These are phyloP conservation scores for Xylota segnis DNA, from an alignment of 2,888 invertebrate species.

Conservation along the genomic window DNA sequence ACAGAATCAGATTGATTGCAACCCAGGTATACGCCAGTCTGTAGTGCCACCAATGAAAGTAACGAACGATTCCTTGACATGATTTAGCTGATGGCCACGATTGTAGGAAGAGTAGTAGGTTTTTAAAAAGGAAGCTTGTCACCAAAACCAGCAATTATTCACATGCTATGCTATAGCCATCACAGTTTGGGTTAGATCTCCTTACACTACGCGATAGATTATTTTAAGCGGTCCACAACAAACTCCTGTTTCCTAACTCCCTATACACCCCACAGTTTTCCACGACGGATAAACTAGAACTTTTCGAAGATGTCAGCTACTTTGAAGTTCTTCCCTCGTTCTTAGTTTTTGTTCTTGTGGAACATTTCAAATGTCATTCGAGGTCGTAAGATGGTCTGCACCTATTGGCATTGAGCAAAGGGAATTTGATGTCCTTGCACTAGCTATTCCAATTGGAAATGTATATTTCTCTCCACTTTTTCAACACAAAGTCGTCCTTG, in stretches of 20 bases:
- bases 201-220: no score
- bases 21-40: no score
- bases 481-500: neutral
- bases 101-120: no score
- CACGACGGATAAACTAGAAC: neutral
- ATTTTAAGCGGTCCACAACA: no score
- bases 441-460: neutral
- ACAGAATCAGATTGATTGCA: no score
- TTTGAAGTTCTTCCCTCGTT: constrained; percentile 19
- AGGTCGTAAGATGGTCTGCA: constrained; percentile 13
- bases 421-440: constrained; percentile 28
- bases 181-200: no score
- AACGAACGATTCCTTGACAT: no score
- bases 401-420: constrained; percentile 25
- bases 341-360: neutral
- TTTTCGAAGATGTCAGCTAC: neutral
- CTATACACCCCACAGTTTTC: constrained; percentile 9
- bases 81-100: no score
- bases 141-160: no score
- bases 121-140: no score
- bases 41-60: no score
- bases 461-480: neutral
- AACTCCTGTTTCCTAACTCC: neutral
- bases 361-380: constrained; percentile 33
- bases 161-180: no score